These are phyloP conservation scores for Mycteria americana DNA, from an alignment of 2,797 vertebrate species.

Conservation along the genomic window DNA sequence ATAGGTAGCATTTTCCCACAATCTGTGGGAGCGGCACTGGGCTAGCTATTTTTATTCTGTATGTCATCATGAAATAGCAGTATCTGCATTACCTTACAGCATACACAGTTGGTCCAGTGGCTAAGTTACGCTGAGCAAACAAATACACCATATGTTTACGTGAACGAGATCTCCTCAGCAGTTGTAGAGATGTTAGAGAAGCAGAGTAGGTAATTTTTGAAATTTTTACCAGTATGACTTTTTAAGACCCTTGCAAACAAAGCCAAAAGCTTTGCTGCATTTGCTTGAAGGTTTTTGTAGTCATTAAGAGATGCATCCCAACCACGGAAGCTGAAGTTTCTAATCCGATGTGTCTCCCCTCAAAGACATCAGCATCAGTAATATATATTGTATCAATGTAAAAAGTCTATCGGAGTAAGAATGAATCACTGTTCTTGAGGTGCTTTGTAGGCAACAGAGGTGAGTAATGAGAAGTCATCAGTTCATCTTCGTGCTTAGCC, in stretches of 20 bases:
- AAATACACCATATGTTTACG: background rate
- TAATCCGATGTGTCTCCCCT: background rate
- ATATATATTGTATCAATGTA: background rate
- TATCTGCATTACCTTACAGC: background rate
- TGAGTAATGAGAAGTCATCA: background rate
- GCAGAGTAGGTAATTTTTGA: background rate
- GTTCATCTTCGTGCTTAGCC: background rate
- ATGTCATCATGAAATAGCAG: background rate
- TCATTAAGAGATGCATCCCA: background rate
- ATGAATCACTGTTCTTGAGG: background rate
- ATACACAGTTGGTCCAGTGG: background rate
- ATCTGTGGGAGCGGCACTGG: rapidly evolving
- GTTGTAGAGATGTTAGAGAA: background rate
- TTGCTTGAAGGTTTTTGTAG: background rate
- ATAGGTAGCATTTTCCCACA: rapidly evolving
- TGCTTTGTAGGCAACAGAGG: background rate
- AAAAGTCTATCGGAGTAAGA: background rate
- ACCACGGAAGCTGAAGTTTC: background rate
- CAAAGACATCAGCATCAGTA: background rate
- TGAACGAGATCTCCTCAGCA: background rate
- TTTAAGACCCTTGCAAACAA: background rate
- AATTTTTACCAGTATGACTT: background rate
- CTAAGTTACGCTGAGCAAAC: background rate
- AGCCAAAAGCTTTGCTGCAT: background rate
- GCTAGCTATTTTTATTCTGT: background rate